Base-by-base conservation (phyloP, 2,888 invertebrate genomes). In the Cerceris ruficornis region DNA sequence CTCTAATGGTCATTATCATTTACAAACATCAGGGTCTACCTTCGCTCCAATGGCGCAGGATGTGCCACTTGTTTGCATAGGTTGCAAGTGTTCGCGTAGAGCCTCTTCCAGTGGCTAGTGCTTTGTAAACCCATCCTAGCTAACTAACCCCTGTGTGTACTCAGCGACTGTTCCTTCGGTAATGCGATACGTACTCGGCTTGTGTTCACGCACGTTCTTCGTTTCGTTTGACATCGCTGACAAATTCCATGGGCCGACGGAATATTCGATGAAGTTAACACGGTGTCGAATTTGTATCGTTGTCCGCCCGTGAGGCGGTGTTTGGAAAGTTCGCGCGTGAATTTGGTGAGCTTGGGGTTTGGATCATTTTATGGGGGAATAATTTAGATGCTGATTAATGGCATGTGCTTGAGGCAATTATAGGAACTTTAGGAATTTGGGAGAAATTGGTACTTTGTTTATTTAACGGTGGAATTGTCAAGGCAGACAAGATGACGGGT, bases 1-100 rank as follows among this genome's bases (percentile, higher is more conserved):
- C 78, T 87, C 87, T 87, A 88, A 87, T 87, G 86, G 87, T 87
- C 87, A 87, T 87, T 87, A 87, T 87, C 87, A 87, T 87, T 88
- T 85, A 78, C 87, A 87, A 87, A 87, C 87, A 87, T 74, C 71
- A 71, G 65, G 61, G 52, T 52, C 49, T 66, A 61, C 64, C 65
- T 66, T 28, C 17, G 1, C 28, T 4, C 62, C 43, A 46, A 60
- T 42, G 41, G 68, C 42, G 49, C 70, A 55, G 67, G 70, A 75
- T 78, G 77, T 66, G 79, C 77, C 75, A 62, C 67, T 75, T 77
- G 84, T 85, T 84, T 82, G 75, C 83, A 75, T 81, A 77, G 84
- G 82, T 75, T 78, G 76, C 84, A 80, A 75, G 83, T 83, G 86
- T 79, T 69, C 71, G 77, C 64, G 62, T 70, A 81, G 78, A 69